Evolutionary conservation across 2,797 vertebrate genomes (phyloP).

Genomic region (Alfaro cultratus): DNA sequence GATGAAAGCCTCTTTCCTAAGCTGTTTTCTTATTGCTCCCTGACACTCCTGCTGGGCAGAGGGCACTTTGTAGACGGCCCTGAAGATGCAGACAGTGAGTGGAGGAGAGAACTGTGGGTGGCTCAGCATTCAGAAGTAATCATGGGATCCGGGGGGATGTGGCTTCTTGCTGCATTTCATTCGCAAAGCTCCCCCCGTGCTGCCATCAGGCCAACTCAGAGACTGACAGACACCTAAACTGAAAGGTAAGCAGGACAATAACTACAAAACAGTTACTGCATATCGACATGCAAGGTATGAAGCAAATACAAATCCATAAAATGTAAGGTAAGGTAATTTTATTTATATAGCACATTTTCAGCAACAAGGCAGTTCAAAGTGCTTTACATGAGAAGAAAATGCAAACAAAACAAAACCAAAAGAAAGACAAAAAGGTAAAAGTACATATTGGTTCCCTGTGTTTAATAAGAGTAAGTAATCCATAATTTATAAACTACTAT

Average conservation of each 20-base stretch:
- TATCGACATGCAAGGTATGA: too few relatives aligned
- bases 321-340: too few relatives aligned
- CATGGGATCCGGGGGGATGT: constrained; percentile 42
- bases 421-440: too few relatives aligned
- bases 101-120: constrained; percentile 49
- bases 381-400: too few relatives aligned
- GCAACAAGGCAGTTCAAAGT: too few relatives aligned
- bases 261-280: too few relatives aligned
- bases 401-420: too few relatives aligned
- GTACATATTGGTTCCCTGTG: too few relatives aligned
- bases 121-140: constrained; percentile 65
- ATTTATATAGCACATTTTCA: too few relatives aligned
- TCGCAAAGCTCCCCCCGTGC: constrained; percentile 51
- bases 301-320: too few relatives aligned
- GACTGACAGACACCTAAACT: constrained; percentile 36
- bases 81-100: constrained; percentile 63
- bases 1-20: constrained; percentile 54
- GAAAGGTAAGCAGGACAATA: constrained; percentile 11
- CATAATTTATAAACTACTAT: too few relatives aligned
- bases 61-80: constrained; percentile 66
- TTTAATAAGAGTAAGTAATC: too few relatives aligned
- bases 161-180: constrained; percentile 53
- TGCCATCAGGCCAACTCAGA: constrained; percentile 52
- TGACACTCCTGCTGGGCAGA: constrained; percentile 56
- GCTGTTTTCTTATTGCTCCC: constrained; percentile 63